These are phyloP conservation scores for Poeciliopsis gracilis DNA, from an alignment of 2,797 vertebrate genomes.

Conservation along the genomic window DNA sequence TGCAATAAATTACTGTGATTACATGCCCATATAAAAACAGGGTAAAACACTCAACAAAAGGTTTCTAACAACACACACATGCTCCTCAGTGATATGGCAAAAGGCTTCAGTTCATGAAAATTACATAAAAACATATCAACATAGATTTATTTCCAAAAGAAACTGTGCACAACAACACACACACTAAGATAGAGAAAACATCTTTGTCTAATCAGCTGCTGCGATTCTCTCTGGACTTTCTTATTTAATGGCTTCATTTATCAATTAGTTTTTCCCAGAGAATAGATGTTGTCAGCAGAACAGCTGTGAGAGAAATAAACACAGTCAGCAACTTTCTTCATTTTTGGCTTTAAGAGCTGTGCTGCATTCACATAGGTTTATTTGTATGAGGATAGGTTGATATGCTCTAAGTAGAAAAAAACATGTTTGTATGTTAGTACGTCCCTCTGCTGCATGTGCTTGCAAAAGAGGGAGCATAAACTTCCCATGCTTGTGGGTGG, in stretches of 20 bases:
- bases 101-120: not conserved
- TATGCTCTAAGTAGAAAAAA: not conserved
- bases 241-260: constrained; percentile 48
- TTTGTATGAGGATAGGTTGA: not conserved
- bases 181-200: not conserved
- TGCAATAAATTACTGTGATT: constrained; percentile 26
- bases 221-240: constrained; percentile 40
- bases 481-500: not conserved
- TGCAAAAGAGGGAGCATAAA: not conserved
- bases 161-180: not conserved
- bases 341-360: constrained; percentile 20
- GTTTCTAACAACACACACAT: not conserved
- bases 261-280: constrained; percentile 62
- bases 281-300: constrained; percentile 43
- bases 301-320: constrained; percentile 58
- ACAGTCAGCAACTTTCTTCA: constrained; percentile 53
- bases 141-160: not conserved
- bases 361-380: not conserved
- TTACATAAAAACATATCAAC: not conserved
- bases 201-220: constrained; percentile 36
- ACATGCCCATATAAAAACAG: constrained; percentile 24
- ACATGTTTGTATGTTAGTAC: not conserved
- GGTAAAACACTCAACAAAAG: not conserved
- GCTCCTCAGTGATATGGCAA: not conserved
- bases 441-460: not conserved